A percentile compares a stretch with the other conserved stretches of the same genome.
These are phyloP conservation scores for Petrocephalus schoutedeni DNA, from an alignment of 2,797 vertebrate genomes.

Conservation along the genomic window DNA sequence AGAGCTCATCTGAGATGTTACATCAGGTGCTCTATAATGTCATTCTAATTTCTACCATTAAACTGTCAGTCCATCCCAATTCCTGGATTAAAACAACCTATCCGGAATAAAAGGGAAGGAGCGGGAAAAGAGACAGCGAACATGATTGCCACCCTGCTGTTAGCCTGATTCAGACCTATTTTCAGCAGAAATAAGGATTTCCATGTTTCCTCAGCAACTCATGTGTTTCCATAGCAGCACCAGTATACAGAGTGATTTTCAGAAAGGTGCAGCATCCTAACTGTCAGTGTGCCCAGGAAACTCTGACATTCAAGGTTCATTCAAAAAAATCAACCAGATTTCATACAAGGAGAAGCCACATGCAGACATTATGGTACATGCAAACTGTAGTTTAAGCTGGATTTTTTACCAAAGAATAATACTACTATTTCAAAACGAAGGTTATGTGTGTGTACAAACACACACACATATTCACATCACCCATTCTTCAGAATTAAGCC, in stretches of 20 bases:
- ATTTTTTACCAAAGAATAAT: background rate
- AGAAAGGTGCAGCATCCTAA: background rate
- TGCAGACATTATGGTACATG: background rate
- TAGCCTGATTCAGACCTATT: conserved; percentile 10
- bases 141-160: conserved; percentile 16
- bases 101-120: background rate
- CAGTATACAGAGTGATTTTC: conserved; percentile 40
- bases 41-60: background rate
- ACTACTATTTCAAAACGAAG: background rate
- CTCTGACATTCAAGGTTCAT: background rate
- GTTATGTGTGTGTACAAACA: background rate
- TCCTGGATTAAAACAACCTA: background rate
- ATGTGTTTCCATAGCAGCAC: conserved; percentile 38
- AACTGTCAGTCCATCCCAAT: background rate
- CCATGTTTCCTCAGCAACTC: conserved; percentile 35
- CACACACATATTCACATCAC: background rate
- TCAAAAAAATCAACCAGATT: background rate
- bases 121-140: background rate
- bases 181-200: background rate
- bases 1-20: background rate
- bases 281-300: background rate
- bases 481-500: no score
- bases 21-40: background rate
- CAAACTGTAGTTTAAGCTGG: background rate
- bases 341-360: background rate